Percentiles rank a stretch among this genome's conserved stretches.
phyloP scores from a whole-genome alignment of 2,888 invertebrate species.

The Ormyrus rosae region DNA sequence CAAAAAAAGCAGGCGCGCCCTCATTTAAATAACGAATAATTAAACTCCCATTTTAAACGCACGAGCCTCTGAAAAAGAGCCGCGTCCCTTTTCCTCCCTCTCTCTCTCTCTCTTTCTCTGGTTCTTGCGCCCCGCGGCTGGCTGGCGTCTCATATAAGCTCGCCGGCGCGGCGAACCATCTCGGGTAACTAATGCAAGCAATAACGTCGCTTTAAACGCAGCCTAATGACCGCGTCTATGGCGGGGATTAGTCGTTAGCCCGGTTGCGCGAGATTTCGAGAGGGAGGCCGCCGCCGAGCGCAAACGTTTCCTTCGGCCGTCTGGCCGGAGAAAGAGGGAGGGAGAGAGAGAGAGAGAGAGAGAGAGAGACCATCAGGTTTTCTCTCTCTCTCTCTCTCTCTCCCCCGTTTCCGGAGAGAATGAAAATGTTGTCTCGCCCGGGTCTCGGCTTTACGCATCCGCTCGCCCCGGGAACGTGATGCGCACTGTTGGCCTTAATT shows the following conservation, averaged over 20 bases:
- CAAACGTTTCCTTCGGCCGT: constrained; percentile 4
- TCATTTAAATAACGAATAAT: too few relatives aligned
- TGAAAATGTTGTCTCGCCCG: constrained; percentile 33
- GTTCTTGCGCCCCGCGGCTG: neutral
- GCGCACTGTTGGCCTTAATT: too few relatives aligned
- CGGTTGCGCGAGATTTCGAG: constrained; percentile 3
- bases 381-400: too few relatives aligned
- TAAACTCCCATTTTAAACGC: too few relatives aligned
- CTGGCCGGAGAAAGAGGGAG: neutral
- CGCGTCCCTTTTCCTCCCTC: neutral
- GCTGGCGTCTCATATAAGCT: constrained; percentile 2
- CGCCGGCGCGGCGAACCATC: too few relatives aligned
- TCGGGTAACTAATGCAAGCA: constrained; percentile 67
- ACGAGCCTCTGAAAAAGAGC: too few relatives aligned
- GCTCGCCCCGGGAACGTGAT: too few relatives aligned
- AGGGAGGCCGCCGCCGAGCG: neutral
- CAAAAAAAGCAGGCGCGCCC: too few relatives aligned
- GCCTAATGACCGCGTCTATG: constrained; percentile 68
- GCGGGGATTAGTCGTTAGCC: constrained; percentile 68
- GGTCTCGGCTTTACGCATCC: neutral
- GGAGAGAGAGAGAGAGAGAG: neutral
- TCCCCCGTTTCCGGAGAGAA: neutral
- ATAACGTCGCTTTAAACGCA: constrained; percentile 68
- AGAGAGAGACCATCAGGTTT: neutral
- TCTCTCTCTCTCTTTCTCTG: neutral